Conservation (phyloP, 2,888 invertebrate species). For the Baccha elongata region DNA sequence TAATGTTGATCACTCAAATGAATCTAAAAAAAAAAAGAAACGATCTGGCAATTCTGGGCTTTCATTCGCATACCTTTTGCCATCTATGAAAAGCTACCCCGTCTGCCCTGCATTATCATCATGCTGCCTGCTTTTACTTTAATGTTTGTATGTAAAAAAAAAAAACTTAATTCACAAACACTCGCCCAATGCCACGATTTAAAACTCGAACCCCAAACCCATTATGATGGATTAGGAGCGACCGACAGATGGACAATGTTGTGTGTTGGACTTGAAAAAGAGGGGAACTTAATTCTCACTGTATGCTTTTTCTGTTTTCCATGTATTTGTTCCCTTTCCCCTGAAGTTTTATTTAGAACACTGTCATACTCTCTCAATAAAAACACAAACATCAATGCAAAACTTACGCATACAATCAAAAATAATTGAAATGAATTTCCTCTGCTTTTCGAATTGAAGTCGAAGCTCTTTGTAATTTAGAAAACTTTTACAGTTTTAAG, state of each 20-base stretch:
- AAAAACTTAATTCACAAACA: constrained; percentile 24
- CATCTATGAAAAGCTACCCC: constrained; percentile 45
- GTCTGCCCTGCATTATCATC: background rate
- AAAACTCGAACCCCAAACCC: constrained; percentile 18
- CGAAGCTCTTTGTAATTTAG: constrained; percentile 75
- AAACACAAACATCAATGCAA: background rate
- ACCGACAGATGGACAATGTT: constrained; percentile 52
- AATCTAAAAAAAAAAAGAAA: constrained; percentile 6
- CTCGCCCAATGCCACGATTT: constrained; percentile 20
- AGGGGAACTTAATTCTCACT: too few relatives aligned
- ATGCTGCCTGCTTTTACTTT: background rate
- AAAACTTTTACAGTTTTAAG: constrained; percentile 76
- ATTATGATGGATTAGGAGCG: constrained; percentile 32
- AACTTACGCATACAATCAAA: constrained; percentile 3
- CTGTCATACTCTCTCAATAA: constrained; percentile 20
- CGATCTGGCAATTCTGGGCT: constrained; percentile 55
- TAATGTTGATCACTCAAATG: too few relatives aligned
- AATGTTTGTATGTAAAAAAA: constrained; percentile 21
- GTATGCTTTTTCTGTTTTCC: constrained; percentile 8
- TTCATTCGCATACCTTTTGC: constrained; percentile 15
- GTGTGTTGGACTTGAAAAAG: constrained; percentile 28
- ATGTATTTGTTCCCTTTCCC: constrained; percentile 31
- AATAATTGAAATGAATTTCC: constrained; percentile 54
- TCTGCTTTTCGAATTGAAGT: constrained; percentile 75
- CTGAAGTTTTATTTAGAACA: constrained; percentile 61